These are phyloP conservation scores for Siphamia tubifer DNA, from an alignment of 2,113 vertebrate species.

Conservation along the genomic window DNA sequence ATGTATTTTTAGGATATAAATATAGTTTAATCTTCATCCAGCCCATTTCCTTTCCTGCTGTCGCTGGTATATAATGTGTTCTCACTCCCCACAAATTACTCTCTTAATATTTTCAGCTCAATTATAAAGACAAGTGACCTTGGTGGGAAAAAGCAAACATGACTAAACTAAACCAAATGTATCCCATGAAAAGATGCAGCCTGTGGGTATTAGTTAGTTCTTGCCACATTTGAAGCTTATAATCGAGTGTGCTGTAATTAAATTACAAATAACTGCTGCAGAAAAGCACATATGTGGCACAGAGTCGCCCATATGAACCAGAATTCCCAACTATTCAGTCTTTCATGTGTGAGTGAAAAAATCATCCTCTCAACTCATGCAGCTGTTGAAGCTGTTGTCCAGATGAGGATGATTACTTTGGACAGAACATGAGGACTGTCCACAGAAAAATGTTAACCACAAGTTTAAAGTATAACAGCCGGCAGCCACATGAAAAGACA, in stretches of 20 bases:
- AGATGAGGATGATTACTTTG: constrained; percentile 67
- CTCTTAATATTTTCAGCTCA: constrained; percentile 20
- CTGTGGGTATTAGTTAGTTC: constrained; percentile 51
- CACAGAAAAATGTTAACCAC: constrained; percentile 61
- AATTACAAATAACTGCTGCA: constrained; percentile 39
- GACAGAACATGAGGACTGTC: constrained; percentile 68
- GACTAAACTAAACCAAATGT: constrained; percentile 28
- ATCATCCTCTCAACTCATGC: constrained; percentile 23
- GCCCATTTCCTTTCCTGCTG: constrained; percentile 32
- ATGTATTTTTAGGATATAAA: not conserved
- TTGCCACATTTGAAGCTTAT: constrained; percentile 55
- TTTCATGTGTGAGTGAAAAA: constrained; percentile 49
- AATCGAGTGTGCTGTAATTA: constrained; percentile 56
- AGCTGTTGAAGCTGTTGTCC: constrained; percentile 63
- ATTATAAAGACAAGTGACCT: constrained; percentile 26
- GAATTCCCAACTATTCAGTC: constrained; percentile 18
- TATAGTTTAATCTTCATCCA: not conserved
- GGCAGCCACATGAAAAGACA: constrained; percentile 68
- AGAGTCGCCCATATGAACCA: constrained; percentile 25
- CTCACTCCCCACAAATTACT: constrained; percentile 20
- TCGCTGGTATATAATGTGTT: not conserved
- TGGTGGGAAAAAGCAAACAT: constrained; percentile 9
- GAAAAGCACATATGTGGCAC: constrained; percentile 46
- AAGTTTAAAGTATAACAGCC: constrained; percentile 70
- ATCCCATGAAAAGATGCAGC: constrained; percentile 27